Evolutionary conservation across 2,888 invertebrate genomes (phyloP).

Genomic region (Pollenia angustigena): DNA sequence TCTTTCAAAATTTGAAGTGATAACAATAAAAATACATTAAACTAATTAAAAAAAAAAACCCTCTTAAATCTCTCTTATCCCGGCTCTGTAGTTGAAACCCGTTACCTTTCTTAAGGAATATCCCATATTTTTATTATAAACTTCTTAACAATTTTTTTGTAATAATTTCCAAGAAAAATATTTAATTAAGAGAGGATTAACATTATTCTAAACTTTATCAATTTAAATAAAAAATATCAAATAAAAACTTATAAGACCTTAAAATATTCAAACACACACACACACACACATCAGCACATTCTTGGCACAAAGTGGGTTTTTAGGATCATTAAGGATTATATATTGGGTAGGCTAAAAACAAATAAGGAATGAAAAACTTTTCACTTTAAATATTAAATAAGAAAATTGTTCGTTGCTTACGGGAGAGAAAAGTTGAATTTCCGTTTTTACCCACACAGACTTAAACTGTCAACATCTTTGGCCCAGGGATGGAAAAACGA

Average conservation of each 20-base stretch:
- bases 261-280: neutral
- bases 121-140: no score
- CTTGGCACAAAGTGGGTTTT: neutral
- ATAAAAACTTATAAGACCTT: neutral
- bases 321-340: neutral
- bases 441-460: conserved; percentile 24
- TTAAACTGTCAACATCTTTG: neutral
- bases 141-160: neutral
- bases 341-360: neutral
- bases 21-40: no score
- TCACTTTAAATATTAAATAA: conserved; percentile 37
- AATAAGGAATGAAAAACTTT: neutral
- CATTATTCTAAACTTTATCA: conserved; percentile 5
- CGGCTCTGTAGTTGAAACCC: no score
- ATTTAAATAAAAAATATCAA: neutral
- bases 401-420: neutral
- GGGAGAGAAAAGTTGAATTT: conserved; percentile 49
- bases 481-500: no score
- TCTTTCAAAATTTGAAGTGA: no score
- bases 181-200: neutral
- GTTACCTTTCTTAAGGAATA: no score
- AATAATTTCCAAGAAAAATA: neutral
- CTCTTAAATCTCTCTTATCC: no score
- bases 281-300: neutral
- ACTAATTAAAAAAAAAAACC: no score